These are phyloP conservation scores for Micromys minutus DNA, from an alignment of 2,113 vertebrate species.

Conservation along the genomic window DNA sequence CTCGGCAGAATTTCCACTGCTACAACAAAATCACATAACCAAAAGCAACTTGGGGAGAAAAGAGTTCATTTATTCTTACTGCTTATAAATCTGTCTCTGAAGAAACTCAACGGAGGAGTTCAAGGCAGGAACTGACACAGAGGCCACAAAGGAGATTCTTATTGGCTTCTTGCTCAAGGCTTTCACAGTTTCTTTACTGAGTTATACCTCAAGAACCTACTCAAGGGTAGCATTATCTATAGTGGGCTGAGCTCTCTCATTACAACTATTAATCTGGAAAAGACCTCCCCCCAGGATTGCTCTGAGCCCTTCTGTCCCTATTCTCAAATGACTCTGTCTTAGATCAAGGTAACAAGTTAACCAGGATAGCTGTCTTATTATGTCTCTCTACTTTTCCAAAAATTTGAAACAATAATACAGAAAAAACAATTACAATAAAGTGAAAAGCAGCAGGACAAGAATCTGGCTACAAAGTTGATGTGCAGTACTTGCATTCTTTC, in stretches of 20 bases:
- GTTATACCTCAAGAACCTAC: neutral
- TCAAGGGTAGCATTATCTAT: too few relatives aligned
- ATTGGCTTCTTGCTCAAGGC: neutral
- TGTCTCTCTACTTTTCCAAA: conserved; percentile 13
- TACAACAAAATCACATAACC: neutral
- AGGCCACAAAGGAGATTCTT: neutral
- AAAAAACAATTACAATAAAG: neutral
- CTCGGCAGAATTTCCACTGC: neutral
- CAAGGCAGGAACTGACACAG: neutral
- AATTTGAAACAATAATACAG: conserved; percentile 9
- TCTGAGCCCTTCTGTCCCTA: neutral
- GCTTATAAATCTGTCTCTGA: neutral
- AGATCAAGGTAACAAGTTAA: neutral
- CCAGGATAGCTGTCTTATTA: neutral
- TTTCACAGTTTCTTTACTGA: neutral
- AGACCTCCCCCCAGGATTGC: neutral
- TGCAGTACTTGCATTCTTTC: conserved; percentile 23
- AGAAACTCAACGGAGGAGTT: neutral
- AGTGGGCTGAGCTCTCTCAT: neutral
- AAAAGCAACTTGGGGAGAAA: neutral
- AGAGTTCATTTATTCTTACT: neutral
- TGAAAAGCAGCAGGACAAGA: neutral
- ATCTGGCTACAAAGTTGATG: neutral
- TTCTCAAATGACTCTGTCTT: neutral
- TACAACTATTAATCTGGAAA: neutral